Base-by-base conservation (phyloP, 2,888 invertebrate genomes). In the Alviniconcha strummeri region DNA sequence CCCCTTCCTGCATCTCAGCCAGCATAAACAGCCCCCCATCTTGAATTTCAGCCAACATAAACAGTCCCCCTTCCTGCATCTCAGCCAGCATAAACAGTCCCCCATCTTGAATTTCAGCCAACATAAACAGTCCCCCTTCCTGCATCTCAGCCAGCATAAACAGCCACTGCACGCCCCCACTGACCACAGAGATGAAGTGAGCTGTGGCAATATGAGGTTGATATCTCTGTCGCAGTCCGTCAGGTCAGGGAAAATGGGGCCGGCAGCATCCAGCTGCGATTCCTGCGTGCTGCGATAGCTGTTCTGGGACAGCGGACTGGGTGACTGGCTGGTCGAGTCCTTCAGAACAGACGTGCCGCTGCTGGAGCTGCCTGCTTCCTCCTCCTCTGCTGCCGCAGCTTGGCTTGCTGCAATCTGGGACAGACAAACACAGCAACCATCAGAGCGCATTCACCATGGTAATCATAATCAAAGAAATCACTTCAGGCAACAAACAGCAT, bases 111-210 rank as follows among this genome's bases (percentile, higher is more conserved):
- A 36, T 36, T 3, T 36, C 36, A 3, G 36, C 3, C 36, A 36
- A 36, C 36, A 36, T 36, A 36, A 36, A 36, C 36, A 36, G 36
- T 36, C 3, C 36, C 36, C 36, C 36, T 36, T 36, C 36, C 36
- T 36, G 36, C 36, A 36, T 0, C 36, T 36, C 36, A 36, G 36
- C 36, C 36, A 36, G 36, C 36, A 36, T 36, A 36, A 36, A 36
- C 36, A 36, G 36, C 36, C 36, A 36, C 36, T 36, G 36, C 36
- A 36, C 36, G 36, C 36, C 36, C 36, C 76, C 5, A 85, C 89
- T 85, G 88, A 92, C 93, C 92, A 92, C 55, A 90, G 85, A 19
- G 92, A 91, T 1, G 92, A 90, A 0, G 92, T 93, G 15, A 93
- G 86, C 82, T 91, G 91, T 0, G 92, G 91, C 55, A 93, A 86